phyloP scores from a whole-genome alignment of 2,113 vertebrate genomes.

The Elanus axillaris region DNA sequence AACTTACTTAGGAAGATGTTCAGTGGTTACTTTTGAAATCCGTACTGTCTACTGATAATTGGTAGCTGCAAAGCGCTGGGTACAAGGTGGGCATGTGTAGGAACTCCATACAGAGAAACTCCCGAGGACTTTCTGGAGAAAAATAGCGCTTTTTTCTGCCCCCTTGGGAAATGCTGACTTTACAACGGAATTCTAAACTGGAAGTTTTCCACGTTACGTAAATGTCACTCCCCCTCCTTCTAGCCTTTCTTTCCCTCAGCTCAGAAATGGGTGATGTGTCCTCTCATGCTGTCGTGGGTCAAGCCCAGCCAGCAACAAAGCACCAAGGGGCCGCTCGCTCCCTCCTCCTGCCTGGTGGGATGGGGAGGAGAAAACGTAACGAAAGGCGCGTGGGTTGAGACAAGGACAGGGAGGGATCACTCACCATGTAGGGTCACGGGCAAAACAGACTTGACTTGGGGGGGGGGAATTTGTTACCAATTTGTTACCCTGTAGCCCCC shows the following conservation, averaged over 20 bases:
- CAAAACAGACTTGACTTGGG: no score
- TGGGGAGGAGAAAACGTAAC: no score
- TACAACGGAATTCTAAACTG: not conserved
- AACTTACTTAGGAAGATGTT: not conserved
- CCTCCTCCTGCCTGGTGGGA: no score
- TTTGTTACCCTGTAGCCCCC: no score
- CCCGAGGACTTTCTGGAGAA: not conserved
- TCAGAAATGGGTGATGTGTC: rapidly evolving
- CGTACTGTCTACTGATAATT: not conserved
- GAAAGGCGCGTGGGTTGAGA: no score
- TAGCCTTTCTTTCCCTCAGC: no score
- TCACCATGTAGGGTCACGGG: no score
- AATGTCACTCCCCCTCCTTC: not conserved
- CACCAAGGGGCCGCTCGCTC: no score
- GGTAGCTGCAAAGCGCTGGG: not conserved
- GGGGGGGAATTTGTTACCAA: no score
- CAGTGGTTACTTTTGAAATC: not conserved
- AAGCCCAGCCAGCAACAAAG: no score
- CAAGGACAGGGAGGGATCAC: no score
- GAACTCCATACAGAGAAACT: not conserved
- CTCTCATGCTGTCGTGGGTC: not conserved
- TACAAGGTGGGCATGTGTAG: not conserved
- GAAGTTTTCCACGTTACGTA: not conserved
- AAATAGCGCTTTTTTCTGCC: not conserved
- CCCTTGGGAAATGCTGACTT: not conserved